phyloP scores from a whole-genome alignment of 1,140 invertebrate genomes.

The Bombus superbus region DNA sequence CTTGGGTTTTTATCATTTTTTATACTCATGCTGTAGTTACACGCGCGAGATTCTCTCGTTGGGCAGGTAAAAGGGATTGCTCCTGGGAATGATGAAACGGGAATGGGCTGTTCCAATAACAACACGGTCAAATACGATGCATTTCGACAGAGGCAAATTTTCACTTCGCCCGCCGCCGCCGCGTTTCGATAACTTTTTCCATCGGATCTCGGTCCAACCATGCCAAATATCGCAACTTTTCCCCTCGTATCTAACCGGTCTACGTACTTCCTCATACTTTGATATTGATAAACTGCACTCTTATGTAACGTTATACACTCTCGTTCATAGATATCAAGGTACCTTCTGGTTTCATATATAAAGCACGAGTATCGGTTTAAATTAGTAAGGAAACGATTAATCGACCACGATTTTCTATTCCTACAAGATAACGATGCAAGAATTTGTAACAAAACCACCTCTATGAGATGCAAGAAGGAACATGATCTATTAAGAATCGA shows the following conservation, averaged over 20 bases:
- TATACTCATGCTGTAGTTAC: not conserved
- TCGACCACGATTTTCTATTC: no score
- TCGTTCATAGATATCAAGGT: not conserved
- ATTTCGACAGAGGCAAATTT: not conserved
- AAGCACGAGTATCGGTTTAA: not conserved
- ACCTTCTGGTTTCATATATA: not conserved
- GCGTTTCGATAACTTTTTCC: not conserved
- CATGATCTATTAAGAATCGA: no score
- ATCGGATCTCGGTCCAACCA: not conserved
- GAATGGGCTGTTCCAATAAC: not conserved
- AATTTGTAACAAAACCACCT: no score
- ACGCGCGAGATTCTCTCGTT: not conserved
- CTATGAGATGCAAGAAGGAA: no score
- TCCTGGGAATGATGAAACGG: not conserved
- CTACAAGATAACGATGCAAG: no score
- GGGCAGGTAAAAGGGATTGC: not conserved
- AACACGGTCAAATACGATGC: not conserved
- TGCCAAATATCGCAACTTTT: not conserved
- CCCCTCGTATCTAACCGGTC: not conserved
- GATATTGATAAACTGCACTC: not conserved
- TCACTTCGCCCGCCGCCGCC: not conserved
- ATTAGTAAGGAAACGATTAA: not conserved
- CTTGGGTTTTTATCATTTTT: not conserved
- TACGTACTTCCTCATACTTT: not conserved
- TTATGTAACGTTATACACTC: not conserved